Base-by-base conservation (phyloP, 2,888 invertebrate genomes). In the Watsonalla cultraria region DNA sequence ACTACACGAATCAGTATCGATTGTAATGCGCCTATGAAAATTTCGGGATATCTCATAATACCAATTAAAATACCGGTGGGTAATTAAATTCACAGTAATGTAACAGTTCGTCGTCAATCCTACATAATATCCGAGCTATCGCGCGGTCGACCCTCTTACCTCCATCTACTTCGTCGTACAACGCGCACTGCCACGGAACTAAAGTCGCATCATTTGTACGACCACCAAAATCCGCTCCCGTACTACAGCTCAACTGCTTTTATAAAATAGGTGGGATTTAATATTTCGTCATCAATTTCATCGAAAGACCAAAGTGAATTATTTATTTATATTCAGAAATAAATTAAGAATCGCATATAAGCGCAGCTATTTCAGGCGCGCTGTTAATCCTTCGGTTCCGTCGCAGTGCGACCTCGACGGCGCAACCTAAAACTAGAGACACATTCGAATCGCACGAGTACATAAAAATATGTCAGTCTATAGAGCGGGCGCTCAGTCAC, bases 11-110 rank as follows among this genome's bases (percentile, higher is more conserved):
- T 75, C 74, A 76, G 72, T 74, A 78, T 75, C 72, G 72, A 74
- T 72, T 71, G 64, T 74, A 76, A 80, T 85, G 83, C 81, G 80
- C 82, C 80, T 79, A 70, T 63, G 61, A 77, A 49, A 82, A 81
- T 84, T 85, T 84, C 64, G 77, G 78, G 78, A 78, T 74, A 77
- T 72, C 60, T 72, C 79, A 80, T 84, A 86, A 86, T 86, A 88
- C 90, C 90, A 90, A 90, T 90, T 86, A 90, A 82, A 86, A 87
- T 89, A 90, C 86, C 90, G 90, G 90, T 90, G 90, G 90, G 90
- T 85, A 89, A 87, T 77, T 83, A 84, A 78, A 82, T 84, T 80
- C 83, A 82, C 65, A 78, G 76, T 80, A 80, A 78, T 81, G 71
- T 77, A 75, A 76, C 66, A 61, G 48, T 65, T 69, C 65, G 64